Evolutionary conservation across 2,797 vertebrate genomes (phyloP).

Genomic region (Heteromormyrus szaboi): DNA sequence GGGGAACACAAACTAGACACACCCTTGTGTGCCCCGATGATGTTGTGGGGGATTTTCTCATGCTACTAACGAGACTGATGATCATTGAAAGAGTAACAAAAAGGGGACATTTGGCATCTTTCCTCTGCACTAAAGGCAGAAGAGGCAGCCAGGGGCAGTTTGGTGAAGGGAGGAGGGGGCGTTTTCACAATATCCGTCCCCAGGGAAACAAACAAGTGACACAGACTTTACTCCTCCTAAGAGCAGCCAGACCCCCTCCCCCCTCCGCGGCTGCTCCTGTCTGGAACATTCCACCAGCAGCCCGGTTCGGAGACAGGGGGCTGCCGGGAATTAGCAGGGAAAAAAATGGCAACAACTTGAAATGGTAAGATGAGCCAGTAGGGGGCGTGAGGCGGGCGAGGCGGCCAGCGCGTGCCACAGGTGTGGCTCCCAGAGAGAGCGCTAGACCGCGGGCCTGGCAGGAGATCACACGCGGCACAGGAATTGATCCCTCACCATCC

Average conservation of each 20-base stretch:
- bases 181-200: neutral
- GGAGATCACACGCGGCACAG: slow-evolving; percentile 59
- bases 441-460: slow-evolving; percentile 55
- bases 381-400: slow-evolving; percentile 66
- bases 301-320: neutral
- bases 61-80: neutral
- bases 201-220: neutral
- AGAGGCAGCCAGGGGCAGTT: neutral
- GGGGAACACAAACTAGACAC: neutral
- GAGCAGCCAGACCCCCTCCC: neutral
- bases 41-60: neutral
- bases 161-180: neutral
- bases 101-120: neutral
- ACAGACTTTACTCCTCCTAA: neutral
- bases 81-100: neutral
- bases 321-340: neutral
- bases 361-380: slow-evolving; percentile 37
- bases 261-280: neutral
- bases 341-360: slow-evolving; percentile 23
- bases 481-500: slow-evolving; percentile 63
- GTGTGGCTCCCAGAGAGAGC: slow-evolving; percentile 52
- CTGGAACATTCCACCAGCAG: neutral
- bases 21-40: neutral
- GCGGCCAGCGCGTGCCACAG: slow-evolving; percentile 77
- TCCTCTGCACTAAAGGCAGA: neutral